These are phyloP conservation scores for Ectemnius lituratus DNA, from an alignment of 2,888 invertebrate genomes.

Conservation along the genomic window DNA sequence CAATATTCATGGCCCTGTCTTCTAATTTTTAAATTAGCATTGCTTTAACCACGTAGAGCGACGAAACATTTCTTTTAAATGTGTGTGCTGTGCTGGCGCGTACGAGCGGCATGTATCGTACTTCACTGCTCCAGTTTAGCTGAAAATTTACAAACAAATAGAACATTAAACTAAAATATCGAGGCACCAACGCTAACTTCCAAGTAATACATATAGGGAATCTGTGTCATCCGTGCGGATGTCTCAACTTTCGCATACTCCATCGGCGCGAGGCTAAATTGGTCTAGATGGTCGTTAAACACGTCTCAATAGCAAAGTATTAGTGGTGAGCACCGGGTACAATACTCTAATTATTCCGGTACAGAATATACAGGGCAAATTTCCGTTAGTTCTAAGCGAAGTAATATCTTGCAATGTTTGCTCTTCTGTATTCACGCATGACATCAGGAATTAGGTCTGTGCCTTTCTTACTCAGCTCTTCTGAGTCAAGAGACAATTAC, in stretches of 20 bases:
- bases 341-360: background rate
- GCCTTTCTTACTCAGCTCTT: background rate
- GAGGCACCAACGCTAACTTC: conserved; percentile 11
- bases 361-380: background rate
- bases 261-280: background rate
- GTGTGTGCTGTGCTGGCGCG: conserved; percentile 59
- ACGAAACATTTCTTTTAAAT: conserved; percentile 72
- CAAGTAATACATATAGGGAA: too few species aligned
- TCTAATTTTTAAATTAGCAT: conserved; percentile 68
- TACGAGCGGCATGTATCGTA: conserved; percentile 64
- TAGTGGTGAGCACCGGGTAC: background rate
- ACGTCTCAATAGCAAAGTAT: conserved; percentile 2
- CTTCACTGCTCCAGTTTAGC: conserved; percentile 75
- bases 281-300: background rate
- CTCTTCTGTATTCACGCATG: background rate
- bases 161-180: conserved; percentile 47
- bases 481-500: background rate
- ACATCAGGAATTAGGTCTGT: background rate
- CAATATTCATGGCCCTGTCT: conserved; percentile 61
- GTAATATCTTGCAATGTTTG: background rate
- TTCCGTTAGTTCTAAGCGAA: background rate
- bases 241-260: too few species aligned
- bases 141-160: conserved; percentile 66
- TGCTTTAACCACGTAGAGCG: conserved; percentile 75
- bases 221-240: too few species aligned